phyloP scores from a whole-genome alignment of 2,797 vertebrate genomes.

The Eospalax fontanierii region DNA sequence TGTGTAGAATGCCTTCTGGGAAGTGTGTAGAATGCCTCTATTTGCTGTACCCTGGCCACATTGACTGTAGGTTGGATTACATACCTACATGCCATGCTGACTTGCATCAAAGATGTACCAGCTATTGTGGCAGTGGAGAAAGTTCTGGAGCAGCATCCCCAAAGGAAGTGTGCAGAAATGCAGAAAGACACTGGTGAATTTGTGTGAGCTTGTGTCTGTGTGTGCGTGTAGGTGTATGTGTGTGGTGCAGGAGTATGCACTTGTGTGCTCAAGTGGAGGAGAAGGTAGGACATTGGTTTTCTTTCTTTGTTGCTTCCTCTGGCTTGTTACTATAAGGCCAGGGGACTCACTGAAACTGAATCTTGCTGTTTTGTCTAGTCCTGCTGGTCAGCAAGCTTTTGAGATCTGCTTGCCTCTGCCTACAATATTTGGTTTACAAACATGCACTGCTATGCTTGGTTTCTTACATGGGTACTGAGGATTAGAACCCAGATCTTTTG shows the following conservation, averaged over 20 bases:
- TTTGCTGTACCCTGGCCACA: neutral
- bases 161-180: neutral
- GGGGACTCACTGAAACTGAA: neutral
- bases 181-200: accelerated
- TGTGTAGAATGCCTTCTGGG: accelerated
- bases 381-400: neutral
- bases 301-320: neutral
- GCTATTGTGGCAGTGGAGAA: neutral
- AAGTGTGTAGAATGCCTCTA: accelerated
- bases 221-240: too few relatives aligned
- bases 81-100: neutral
- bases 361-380: neutral
- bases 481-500: neutral
- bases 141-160: neutral
- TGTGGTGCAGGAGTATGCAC: too few relatives aligned
- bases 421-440: neutral
- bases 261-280: too few relatives aligned
- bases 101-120: too few relatives aligned
- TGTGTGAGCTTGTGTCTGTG: neutral
- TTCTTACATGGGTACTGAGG: neutral
- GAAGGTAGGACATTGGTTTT: too few relatives aligned
- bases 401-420: neutral
- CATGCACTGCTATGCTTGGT: too few relatives aligned
- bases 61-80: neutral
- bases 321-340: neutral